Evolutionary conservation across 2,113 vertebrate species (phyloP).

Genomic region (Macroglossus sobrinus): DNA sequence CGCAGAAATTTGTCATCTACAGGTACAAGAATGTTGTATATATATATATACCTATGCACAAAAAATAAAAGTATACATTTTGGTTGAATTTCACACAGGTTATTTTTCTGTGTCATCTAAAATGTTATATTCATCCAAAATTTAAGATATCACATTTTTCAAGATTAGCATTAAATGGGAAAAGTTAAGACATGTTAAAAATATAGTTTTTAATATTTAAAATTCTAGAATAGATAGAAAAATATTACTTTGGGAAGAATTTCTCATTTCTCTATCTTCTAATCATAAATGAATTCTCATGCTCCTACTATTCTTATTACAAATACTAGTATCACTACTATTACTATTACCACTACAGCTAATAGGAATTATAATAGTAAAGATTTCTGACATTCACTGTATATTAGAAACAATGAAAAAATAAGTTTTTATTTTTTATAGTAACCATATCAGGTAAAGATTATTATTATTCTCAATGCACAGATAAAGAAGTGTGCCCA

Average conservation of each 20-base stretch:
- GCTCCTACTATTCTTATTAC: background rate
- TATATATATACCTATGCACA: background rate
- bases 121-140: background rate
- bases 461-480: background rate
- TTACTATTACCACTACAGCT: background rate
- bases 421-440: background rate
- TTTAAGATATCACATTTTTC: background rate
- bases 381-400: background rate
- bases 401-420: background rate
- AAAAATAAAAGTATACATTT: background rate
- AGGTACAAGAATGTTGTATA: background rate
- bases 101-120: background rate
- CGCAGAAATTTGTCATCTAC: background rate
- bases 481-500: background rate
- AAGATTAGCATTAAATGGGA: background rate
- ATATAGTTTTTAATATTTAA: background rate
- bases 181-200: background rate
- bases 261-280: background rate
- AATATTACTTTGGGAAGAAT: background rate
- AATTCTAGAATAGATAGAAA: background rate
- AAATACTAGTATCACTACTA: too few relatives aligned
- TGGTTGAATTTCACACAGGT: background rate
- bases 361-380: background rate
- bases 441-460: background rate
- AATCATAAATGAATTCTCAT: background rate